These are phyloP conservation scores for Samia ricini DNA, from an alignment of 1,140 invertebrate genomes.

Conservation along the genomic window DNA sequence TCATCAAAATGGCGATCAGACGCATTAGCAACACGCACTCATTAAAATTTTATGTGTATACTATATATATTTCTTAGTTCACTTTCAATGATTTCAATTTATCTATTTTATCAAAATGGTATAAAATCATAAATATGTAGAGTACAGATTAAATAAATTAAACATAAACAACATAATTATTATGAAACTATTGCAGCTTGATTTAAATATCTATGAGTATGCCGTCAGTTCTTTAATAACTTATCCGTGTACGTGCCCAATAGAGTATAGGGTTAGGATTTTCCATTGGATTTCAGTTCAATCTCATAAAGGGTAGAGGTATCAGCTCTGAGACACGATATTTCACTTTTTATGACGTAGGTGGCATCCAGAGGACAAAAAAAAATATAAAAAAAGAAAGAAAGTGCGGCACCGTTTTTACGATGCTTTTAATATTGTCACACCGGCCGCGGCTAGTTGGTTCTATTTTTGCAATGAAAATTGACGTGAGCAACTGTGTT, in stretches of 20 bases:
- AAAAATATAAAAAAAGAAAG: conserved; percentile 62
- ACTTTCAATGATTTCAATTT: too few relatives aligned
- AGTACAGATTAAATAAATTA: too few relatives aligned
- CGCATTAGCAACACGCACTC: too few relatives aligned
- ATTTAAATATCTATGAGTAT: not conserved
- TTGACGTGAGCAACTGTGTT: not conserved
- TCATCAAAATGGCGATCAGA: too few relatives aligned
- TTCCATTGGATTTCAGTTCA: conserved; percentile 63
- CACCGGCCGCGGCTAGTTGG: conserved; percentile 24
- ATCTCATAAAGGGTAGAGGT: conserved; percentile 57
- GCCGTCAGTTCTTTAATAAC: not conserved
- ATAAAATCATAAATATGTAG: too few relatives aligned
- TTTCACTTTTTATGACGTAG: conserved; percentile 71
- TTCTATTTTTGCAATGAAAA: conserved; percentile 36
- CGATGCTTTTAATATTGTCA: conserved; percentile 43
- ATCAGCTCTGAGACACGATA: conserved; percentile 62
- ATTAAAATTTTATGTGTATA: too few relatives aligned
- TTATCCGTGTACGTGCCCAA: not conserved
- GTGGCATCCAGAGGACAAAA: conserved; percentile 51
- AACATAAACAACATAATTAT: too few relatives aligned
- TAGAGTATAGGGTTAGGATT: conserved; percentile 19
- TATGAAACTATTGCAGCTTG: not conserved
- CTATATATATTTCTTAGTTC: too few relatives aligned
- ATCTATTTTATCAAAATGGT: too few relatives aligned
- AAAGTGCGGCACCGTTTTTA: conserved; percentile 44